These are phyloP conservation scores for Goniozus legneri DNA, from an alignment of 1,140 invertebrate species.

Conservation along the genomic window DNA sequence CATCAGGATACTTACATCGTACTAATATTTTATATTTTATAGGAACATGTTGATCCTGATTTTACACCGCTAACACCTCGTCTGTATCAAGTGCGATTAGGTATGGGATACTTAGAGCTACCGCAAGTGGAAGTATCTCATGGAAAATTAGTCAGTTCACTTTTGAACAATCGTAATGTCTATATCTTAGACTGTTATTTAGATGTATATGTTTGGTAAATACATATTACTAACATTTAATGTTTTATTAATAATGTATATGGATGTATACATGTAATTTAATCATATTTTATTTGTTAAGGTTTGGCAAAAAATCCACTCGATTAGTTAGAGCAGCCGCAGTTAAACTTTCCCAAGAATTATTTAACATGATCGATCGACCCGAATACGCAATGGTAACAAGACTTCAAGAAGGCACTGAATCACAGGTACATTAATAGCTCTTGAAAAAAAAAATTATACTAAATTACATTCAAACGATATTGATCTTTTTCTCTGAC, in stretches of 20 bases:
- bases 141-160: conserved; percentile 67
- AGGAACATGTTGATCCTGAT: conserved; percentile 80
- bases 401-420: conserved; percentile 82
- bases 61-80: conserved; percentile 75
- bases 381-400: conserved; percentile 87
- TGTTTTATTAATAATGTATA: conserved; percentile 1
- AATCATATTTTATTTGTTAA: conserved; percentile 33
- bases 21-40: conserved; percentile 13
- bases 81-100: conserved; percentile 91
- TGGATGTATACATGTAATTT: conserved; percentile 3
- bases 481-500: neutral
- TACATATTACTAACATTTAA: conserved; percentile 12
- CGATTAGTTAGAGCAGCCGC: conserved; percentile 93
- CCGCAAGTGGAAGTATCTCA: conserved; percentile 89
- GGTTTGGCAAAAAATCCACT: conserved; percentile 98
- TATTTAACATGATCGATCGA: conserved; percentile 89
- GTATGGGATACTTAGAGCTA: conserved; percentile 97
- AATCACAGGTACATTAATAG: conserved; percentile 59
- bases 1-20: conserved; percentile 10
- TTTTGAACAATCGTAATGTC: conserved; percentile 90
- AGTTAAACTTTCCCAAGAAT: conserved; percentile 91
- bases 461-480: conserved; percentile 3
- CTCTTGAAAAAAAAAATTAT: neutral
- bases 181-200: conserved; percentile 95
- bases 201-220: conserved; percentile 97